A percentile compares a stretch with the other conserved stretches of the same genome.
These are phyloP conservation scores for Globia sparganii DNA, from an alignment of 2,888 invertebrate genomes.

Conservation along the genomic window DNA sequence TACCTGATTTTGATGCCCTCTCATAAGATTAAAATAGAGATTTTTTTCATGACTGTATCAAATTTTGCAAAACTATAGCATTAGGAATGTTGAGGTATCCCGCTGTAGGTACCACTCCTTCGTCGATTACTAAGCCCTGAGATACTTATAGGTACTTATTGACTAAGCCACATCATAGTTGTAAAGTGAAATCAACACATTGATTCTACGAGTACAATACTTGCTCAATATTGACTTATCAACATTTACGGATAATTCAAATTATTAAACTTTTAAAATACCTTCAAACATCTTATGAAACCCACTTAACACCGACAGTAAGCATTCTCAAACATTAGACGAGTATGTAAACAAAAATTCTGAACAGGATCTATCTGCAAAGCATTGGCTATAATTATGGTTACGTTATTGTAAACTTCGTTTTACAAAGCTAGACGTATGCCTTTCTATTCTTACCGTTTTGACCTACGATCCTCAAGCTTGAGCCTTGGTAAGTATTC, in stretches of 20 bases:
- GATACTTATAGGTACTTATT: conserved; percentile 15
- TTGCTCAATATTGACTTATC: conserved; percentile 39
- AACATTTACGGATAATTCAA: conserved; percentile 36
- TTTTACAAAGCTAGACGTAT: conserved; percentile 14
- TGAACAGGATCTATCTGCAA: conserved; percentile 33
- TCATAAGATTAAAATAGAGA: conserved; percentile 13
- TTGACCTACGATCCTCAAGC: conserved; percentile 43
- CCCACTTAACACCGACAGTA: conserved; percentile 53
- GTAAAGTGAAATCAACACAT: conserved; percentile 32
- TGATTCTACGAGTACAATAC: conserved; percentile 19
- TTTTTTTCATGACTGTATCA: background rate
- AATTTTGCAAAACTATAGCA: background rate
- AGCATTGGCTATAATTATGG: conserved; percentile 35
- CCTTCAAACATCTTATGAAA: conserved; percentile 47
- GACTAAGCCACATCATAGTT: background rate
- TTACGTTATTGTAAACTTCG: conserved; percentile 29
- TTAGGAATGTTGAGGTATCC: background rate
- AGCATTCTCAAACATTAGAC: conserved; percentile 44
- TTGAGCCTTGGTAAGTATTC: conserved; percentile 53
- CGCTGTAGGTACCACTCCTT: conserved; percentile 12
- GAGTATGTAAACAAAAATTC: conserved; percentile 30
- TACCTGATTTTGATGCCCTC: conserved; percentile 30
- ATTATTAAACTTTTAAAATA: conserved; percentile 39
- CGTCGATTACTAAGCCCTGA: conserved; percentile 15
- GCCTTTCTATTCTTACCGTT: conserved; percentile 45